phyloP scores from a whole-genome alignment of 2,113 vertebrate genomes.

The Ceyx margarethae region DNA sequence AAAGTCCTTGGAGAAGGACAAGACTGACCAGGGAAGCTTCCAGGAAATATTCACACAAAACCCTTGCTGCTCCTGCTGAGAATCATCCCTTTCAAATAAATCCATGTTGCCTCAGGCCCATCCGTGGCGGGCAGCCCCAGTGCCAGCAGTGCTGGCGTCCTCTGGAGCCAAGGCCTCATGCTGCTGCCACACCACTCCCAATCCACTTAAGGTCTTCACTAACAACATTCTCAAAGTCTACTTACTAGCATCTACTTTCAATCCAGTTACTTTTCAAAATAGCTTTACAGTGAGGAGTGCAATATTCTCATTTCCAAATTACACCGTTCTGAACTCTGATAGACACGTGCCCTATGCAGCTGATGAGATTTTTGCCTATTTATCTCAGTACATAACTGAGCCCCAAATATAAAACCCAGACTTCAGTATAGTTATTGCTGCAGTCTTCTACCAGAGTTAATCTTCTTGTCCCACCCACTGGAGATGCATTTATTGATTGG shows the following conservation, averaged over 20 bases:
- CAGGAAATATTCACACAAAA: background rate
- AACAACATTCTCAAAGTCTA: background rate
- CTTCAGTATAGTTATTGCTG: background rate
- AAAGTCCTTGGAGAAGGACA: background rate
- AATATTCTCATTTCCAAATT: background rate
- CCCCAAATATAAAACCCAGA: background rate
- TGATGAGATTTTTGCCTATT: background rate
- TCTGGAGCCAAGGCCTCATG: background rate
- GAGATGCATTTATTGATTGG: background rate
- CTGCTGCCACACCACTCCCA: fast-evolving
- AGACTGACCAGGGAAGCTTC: background rate
- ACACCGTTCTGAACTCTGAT: background rate
- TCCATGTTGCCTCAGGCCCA: background rate
- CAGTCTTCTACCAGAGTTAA: background rate
- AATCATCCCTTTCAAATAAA: background rate
- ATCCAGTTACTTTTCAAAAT: background rate
- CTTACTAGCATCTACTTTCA: background rate
- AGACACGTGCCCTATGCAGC: background rate
- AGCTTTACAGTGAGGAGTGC: background rate
- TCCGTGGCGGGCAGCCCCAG: background rate
- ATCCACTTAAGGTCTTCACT: background rate
- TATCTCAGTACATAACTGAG: background rate
- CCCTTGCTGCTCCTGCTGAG: background rate
- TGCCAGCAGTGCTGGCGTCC: fast-evolving
- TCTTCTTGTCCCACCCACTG: background rate